Conservation (phyloP, 2,888 invertebrate genomes). For the Drosophila fulvimacula region DNA sequence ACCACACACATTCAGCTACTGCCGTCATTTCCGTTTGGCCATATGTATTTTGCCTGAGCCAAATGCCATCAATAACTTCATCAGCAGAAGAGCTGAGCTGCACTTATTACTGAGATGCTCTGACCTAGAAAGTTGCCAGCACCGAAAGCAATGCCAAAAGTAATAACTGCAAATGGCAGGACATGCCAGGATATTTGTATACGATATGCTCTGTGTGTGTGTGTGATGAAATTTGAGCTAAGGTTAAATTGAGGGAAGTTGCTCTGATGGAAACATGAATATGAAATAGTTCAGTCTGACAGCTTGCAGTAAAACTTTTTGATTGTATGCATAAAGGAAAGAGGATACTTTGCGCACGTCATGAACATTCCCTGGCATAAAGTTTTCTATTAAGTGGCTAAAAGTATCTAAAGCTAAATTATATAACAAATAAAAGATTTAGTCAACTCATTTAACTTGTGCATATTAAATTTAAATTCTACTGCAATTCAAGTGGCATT, state of each 20-base stretch:
- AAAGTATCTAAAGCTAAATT: neutral
- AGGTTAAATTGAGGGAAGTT: neutral
- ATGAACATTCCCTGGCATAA: neutral
- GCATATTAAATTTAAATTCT: no score
- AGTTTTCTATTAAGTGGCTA: neutral
- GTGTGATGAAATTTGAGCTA: constrained; percentile 5
- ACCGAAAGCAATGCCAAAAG: constrained; percentile 28
- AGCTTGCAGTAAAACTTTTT: neutral
- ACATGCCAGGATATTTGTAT: neutral
- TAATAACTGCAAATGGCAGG: constrained; percentile 44
- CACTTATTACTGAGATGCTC: constrained; percentile 42
- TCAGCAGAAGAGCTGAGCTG: constrained; percentile 47
- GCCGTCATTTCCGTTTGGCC: constrained; percentile 42
- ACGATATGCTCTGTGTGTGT: neutral
- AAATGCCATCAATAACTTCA: constrained; percentile 62
- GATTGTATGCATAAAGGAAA: neutral
- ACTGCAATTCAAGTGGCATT: no score
- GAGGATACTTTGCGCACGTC: neutral
- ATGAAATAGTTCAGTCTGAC: neutral
- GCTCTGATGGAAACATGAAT: neutral
- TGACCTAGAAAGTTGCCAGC: constrained; percentile 55
- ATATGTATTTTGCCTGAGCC: neutral
- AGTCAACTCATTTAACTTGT: neutral
- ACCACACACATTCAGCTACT: constrained; percentile 18
- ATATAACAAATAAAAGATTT: no score